Percentiles rank a stretch among this genome's conserved stretches.
phyloP scores from a whole-genome alignment of 2,888 invertebrate genomes.

The Zhengitettix transpicula region DNA sequence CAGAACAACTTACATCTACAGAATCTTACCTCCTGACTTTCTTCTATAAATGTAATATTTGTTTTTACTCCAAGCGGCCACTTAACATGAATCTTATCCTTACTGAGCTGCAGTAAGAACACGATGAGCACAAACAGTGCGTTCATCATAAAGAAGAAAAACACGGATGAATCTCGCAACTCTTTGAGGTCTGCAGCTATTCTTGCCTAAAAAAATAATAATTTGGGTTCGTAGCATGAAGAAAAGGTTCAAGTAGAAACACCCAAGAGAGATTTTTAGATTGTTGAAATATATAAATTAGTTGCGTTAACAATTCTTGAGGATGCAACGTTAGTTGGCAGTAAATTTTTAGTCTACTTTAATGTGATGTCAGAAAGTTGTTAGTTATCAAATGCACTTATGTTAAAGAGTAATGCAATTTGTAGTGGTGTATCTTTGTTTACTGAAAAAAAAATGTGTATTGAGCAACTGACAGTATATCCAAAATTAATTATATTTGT shows the following conservation, averaged over 20 bases:
- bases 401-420: too few relatives aligned
- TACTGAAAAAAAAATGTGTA: too few relatives aligned
- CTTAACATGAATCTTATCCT: slow-evolving; percentile 45
- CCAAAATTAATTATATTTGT: too few relatives aligned
- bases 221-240: slow-evolving; percentile 1
- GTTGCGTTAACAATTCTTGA: background rate
- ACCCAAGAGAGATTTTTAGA: background rate
- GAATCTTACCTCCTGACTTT: slow-evolving; percentile 22
- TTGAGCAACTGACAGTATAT: too few relatives aligned
- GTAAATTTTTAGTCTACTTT: too few relatives aligned
- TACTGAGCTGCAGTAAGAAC: slow-evolving; percentile 54
- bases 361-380: too few relatives aligned
- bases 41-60: slow-evolving; percentile 30
- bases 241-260: background rate
- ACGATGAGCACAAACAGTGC: slow-evolving; percentile 58
- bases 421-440: too few relatives aligned
- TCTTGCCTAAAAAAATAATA: slow-evolving; percentile 18
- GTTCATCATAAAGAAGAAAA: slow-evolving; percentile 60
- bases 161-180: slow-evolving; percentile 47
- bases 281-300: background rate
- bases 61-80: slow-evolving; percentile 47
- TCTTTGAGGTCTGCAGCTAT: slow-evolving; percentile 34
- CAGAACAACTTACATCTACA: background rate
- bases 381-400: too few relatives aligned
- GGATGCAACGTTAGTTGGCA: too few relatives aligned